Base-by-base conservation (phyloP, 2,888 invertebrate genomes). In the Plemyria rubiginata region DNA sequence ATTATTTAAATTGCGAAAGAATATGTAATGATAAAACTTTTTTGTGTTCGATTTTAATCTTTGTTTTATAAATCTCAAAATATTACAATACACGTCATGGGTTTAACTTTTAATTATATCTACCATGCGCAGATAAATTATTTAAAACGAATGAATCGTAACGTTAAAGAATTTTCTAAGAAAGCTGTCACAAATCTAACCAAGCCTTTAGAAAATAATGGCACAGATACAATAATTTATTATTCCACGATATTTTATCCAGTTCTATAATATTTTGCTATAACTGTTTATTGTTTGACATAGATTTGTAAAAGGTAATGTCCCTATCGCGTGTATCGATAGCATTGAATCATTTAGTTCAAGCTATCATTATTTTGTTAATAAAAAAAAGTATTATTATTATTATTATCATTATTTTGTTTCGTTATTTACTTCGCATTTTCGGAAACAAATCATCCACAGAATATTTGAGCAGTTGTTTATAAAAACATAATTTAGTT, bases 251-350 rank as follows among this genome's bases (percentile, higher is more conserved):
- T 38, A 38, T 38, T 38, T 38, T 38, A 38, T 11, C 11, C 1
- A 32, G 32, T 8, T 32, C 11, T 2, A 38, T 38, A 38, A 11
- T 8, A 38, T 38, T 38, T 38, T 38, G 36, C 11, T 38, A 38
- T 11, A 11, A 8, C 11, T 40, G 40, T 56, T 56, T 22, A 49
- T 48, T 52, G 36, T 32, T 48, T 56, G 56, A 53, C 36, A 49
- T 48, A 28, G 43, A 54, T 62, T 62, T 16, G 16, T 58, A 22
- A 36, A 58, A 58, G 7, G 45, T 54, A 54, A 63, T 63, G 54
- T 48, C 46, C 28, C 13, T 51, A 55, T 63, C 49, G 63, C 63
- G 63, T 63, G 63, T 53, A 46, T 43, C 29, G 45, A 32, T 22
- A 43, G 22, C 48, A 57, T 61, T 56, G 36, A 45, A 50, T 58